Evolutionary conservation across 1,140 invertebrate genomes (phyloP).

Genomic region (Drosophila sucinea): DNA sequence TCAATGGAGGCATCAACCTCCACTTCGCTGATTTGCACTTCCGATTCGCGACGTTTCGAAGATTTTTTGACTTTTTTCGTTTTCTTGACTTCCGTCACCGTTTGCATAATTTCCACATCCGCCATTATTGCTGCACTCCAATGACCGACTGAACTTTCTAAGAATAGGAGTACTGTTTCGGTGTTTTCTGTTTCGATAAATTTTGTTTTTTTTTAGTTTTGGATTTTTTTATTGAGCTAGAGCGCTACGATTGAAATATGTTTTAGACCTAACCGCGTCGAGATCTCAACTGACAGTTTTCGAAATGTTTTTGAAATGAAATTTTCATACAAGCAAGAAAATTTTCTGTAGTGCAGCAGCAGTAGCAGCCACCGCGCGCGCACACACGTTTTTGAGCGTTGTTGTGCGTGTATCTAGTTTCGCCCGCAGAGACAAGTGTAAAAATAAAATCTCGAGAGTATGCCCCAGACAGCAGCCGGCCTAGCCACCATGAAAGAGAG

Average conservation of each 20-base stretch:
- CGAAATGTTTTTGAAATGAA: slow-evolving; percentile 69
- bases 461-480: slow-evolving; percentile 41
- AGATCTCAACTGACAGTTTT: slow-evolving; percentile 76
- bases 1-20: slow-evolving; percentile 88
- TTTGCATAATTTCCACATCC: slow-evolving; percentile 93
- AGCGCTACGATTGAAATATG: slow-evolving; percentile 38
- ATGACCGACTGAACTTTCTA: slow-evolving; percentile 82
- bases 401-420: slow-evolving; percentile 72
- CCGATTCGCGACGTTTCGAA: slow-evolving; percentile 90
- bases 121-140: slow-evolving; percentile 85
- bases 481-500: slow-evolving; percentile 12
- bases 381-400: slow-evolving; percentile 28
- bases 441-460: slow-evolving; percentile 71
- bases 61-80: slow-evolving; percentile 95
- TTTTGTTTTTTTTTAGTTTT: background rate
- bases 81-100: slow-evolving; percentile 91
- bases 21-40: slow-evolving; percentile 92
- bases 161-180: slow-evolving; percentile 21
- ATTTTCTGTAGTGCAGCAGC: slow-evolving; percentile 16
- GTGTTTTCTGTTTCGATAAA: slow-evolving; percentile 28
- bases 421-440: slow-evolving; percentile 70
- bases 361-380: slow-evolving; percentile 14
- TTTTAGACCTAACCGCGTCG: slow-evolving; percentile 76
- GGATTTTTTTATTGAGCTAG: background rate
- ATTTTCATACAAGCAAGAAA: slow-evolving; percentile 11